Base-by-base conservation (phyloP, 2,888 invertebrate genomes). In the Limnephilus rhombicus region DNA sequence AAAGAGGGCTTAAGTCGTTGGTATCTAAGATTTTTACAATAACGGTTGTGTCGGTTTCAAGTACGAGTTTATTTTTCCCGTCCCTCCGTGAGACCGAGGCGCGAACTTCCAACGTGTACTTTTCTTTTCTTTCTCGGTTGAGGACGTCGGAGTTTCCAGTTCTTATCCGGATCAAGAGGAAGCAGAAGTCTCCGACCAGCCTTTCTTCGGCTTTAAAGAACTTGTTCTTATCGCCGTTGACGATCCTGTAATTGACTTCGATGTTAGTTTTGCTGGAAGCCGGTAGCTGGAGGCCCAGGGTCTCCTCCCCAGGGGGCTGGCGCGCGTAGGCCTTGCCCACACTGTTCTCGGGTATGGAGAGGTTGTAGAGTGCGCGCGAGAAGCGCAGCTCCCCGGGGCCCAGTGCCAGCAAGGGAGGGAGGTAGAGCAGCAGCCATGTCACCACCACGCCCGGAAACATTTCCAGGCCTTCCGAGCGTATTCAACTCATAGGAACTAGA, bases 181-280 rank as follows among this genome's bases (percentile, higher is more conserved):
- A 99, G 95, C 98, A 98, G 96, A 99, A 99, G 96, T 99, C 99
- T 80, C 99, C 99, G 90, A 99, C 98, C 93, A 97, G 96, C 92
- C 98, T 97, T 94, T 98, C 98, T 95, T 99, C 99, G 15, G 98
- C 98, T 95, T 98, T 99, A 96, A 99, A 99, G 95, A 99, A 98
- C 95, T 98, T 98, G 94, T 98, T 98, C 92, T 97, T 97, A 96
- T 99, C 99, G 86, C 99, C 99, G 94, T 97, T 97, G 41, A 98
- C 97, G 95, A 99, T 99, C 94, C 98, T 98, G 96, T 98, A 99
- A 94, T 98, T 97, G 90, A 99, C 97, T 91, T 95, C 95, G 9
- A 68, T 68, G 68, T 68, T 95, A 80, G 95, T 94, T 31, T 41
- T 82, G 90, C 94, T 94, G 91, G 94, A 94, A 9, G 68, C 68